Percentiles rank a stretch among this genome's conserved stretches.
These are phyloP conservation scores for Onychomys leucogaster DNA, from an alignment of 2,797 vertebrate genomes.

Conservation along the genomic window DNA sequence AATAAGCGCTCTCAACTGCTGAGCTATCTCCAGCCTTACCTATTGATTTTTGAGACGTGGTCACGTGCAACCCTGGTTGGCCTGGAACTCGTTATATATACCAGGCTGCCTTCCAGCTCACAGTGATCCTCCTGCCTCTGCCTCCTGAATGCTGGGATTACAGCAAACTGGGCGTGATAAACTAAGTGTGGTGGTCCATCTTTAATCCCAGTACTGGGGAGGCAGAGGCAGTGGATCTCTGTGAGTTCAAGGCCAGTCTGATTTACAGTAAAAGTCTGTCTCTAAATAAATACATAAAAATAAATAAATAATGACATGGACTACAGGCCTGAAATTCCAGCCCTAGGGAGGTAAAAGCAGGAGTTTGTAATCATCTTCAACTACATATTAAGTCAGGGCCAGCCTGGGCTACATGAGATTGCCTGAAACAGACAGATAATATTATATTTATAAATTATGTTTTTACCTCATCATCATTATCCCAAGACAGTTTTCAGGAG, in stretches of 20 bases:
- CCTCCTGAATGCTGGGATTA: neutral
- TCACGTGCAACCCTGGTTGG: neutral
- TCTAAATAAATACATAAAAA: neutral
- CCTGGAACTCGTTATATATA: neutral
- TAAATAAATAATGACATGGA: neutral
- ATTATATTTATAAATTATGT: constrained; percentile 19
- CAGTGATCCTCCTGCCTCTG: neutral
- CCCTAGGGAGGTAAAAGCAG: neutral
- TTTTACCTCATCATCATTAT: neutral
- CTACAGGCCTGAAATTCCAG: neutral
- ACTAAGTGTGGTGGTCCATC: neutral
- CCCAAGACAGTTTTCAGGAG: neutral
- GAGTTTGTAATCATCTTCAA: neutral
- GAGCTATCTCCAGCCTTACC: neutral
- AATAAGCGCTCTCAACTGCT: neutral
- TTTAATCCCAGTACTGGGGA: neutral
- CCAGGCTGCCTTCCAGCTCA: neutral
- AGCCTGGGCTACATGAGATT: neutral
- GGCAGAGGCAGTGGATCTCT: neutral
- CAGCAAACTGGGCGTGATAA: neutral
- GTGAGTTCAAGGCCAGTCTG: neutral
- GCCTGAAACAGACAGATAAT: neutral
- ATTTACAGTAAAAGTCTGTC: neutral
- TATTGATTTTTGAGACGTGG: neutral
- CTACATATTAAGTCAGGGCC: neutral